phyloP scores from a whole-genome alignment of 2,888 invertebrate species.

The Meiosimyza decipiens region DNA sequence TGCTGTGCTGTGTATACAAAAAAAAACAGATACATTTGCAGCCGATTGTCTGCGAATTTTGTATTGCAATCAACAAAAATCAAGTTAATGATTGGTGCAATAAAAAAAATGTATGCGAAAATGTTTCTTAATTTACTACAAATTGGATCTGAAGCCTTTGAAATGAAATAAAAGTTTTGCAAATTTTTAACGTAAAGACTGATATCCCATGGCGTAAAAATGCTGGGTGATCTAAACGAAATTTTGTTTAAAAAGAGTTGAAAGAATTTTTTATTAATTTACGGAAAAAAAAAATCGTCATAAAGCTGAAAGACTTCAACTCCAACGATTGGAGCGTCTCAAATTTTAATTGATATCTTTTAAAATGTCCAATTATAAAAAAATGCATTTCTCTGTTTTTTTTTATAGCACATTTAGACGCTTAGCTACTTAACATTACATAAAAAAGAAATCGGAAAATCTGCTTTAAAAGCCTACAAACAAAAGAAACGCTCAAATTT shows the following conservation, averaged over 20 bases:
- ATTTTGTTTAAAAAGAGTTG: too few species aligned
- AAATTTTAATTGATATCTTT: too few species aligned
- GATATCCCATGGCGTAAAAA: too few species aligned
- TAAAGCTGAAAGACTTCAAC: too few species aligned
- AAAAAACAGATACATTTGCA: background rate
- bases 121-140: constrained; percentile 31
- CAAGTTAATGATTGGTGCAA: constrained; percentile 1
- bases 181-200: too few species aligned
- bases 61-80: constrained; percentile 9
- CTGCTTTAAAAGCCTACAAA: background rate
- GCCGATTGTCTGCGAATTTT: constrained; percentile 15
- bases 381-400: background rate
- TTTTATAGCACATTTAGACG: background rate
- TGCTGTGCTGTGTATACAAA: too few species aligned
- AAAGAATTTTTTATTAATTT: too few species aligned
- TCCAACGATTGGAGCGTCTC: too few species aligned
- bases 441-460: background rate
- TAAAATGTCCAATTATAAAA: background rate
- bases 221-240: too few species aligned
- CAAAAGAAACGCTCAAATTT: background rate
- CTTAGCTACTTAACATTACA: background rate
- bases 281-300: too few species aligned
- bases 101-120: background rate
- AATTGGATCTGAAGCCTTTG: constrained; percentile 12
- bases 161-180: constrained; percentile 11